Base-by-base conservation (phyloP, 2,888 invertebrate species). In the Polymixis flavicincta region DNA sequence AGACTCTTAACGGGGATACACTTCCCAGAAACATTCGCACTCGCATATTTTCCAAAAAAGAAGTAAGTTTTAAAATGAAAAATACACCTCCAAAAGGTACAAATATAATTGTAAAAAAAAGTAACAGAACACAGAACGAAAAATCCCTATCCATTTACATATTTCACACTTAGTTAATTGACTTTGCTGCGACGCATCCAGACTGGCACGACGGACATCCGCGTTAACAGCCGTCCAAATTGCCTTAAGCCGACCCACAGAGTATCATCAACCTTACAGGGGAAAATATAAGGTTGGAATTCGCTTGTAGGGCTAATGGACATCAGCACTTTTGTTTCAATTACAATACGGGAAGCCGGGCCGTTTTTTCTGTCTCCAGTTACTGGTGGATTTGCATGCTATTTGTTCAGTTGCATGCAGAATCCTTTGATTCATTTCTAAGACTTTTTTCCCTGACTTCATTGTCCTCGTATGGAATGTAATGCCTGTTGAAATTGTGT, bases 161-260 rank as follows among this genome's bases (percentile, higher is more conserved):
- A 92, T 94, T 94, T 93, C 92, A 93, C 93, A 92, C 90, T 89
- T 89, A 89, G 89, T 91, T 93, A 92, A 93, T 93, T 93, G 93
- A 91, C 91, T 92, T 92, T 89, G 87, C 87, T 86, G 83, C 85
- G 86, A 89, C 86, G 86, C 85, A 85, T 86, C 82, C 88, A 87
- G 90, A 82, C 88, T 90, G 89, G 85, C 88, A 85, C 78, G 77
- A 81, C 85, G 87, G 85, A 90, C 86, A 87, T 91, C 87, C 88
- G 69, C 78, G 83, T 79, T 89, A 86, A 84, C 83, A 84, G 86
- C 86, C 82, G 66, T 82, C 87, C 82, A 84, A 89, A 90, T 87
- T 87, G 87, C 85, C 82, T 73, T 68, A 74, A 70, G 69, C 63
- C 2, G 37, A n/a, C 6, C 61, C 42, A 66, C 74, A 66, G 4